Evolutionary conservation across 1,140 invertebrate genomes (phyloP), one percentile per base, ranked within the genome.

Genomic region (Cyphomyrmex costatus): DNA sequence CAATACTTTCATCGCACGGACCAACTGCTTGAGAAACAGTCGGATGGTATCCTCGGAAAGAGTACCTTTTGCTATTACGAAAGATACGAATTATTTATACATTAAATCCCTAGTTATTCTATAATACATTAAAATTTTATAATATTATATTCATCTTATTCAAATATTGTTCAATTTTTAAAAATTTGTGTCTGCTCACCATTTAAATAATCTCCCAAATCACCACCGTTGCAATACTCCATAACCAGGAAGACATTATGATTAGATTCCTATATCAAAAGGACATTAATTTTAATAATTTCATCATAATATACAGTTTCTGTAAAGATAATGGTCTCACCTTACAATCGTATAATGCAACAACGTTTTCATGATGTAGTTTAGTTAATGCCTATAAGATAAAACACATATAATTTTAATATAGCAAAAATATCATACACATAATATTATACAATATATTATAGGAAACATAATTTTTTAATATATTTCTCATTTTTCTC

Each of bases 171-270:
- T 8, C 2, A 30, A 27, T 61, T 49, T 1, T 33, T 30, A 21
- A 8, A 36, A 21, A 73, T 78, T 80, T 19, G 19, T 7, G 21
- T 24, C 88, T 21, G 42, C 58, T 60, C 97, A 96, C 98, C 97
- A 93, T 97, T 97, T 85, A 99, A 96, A 96, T 99, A 99, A 96
- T 99, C 99, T 36, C 99, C 99, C 93, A 99, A 96, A 95, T 99
- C 99, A 14, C 99, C 99, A 65, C 99, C 99, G 97, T 99, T 99
- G 95, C 99, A 99, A 95, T 99, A 99, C 97, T 99, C 99, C 98
- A 99, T 99, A 91, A 99, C 98, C 88, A 99, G 96, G 96, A 98
- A 99, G 83, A 99, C 98, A 96, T 99, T 97, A 91, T 98, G 97
- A 90, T 97, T 96, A 77, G 98, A 98, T 96, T 99, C 99, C 96